phyloP scores from a whole-genome alignment of 1,140 invertebrate species.

The Drosophila pseudoananassae region DNA sequence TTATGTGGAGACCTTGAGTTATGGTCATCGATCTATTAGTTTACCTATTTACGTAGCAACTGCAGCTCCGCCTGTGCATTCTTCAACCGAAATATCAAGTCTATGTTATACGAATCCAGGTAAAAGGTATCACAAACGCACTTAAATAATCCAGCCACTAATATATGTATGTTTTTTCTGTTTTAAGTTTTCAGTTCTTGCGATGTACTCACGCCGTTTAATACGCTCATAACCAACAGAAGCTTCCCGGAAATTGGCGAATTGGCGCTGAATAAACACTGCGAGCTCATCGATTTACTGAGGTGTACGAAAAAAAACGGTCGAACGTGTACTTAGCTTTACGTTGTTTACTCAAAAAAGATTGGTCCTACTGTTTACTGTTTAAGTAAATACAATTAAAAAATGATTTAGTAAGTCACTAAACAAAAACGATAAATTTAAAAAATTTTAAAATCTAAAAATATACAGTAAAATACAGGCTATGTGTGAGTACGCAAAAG shows the following conservation, averaged over 20 bases:
- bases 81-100: neutral
- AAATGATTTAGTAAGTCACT: no score
- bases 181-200: conserved; percentile 43
- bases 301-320: conserved; percentile 43
- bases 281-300: conserved; percentile 52
- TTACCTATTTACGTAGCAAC: conserved; percentile 59
- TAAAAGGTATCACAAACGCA: conserved; percentile 10
- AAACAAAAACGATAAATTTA: no score
- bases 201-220: conserved; percentile 40
- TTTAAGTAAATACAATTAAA: no score
- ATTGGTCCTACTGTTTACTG: no score
- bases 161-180: neutral
- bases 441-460: no score
- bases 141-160: neutral
- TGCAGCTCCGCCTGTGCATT: conserved; percentile 43
- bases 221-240: conserved; percentile 45
- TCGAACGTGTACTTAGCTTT: conserved; percentile 58
- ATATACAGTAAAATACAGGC: no score
- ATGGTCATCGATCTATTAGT: conserved; percentile 9
- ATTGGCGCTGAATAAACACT: conserved; percentile 20
- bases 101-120: conserved; percentile 56
- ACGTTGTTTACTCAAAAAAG: conserved; percentile 43
- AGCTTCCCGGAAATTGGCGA: conserved; percentile 41
- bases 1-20: conserved; percentile 46
- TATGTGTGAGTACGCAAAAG: no score